A percentile compares a stretch with the other conserved stretches of the same genome.
phyloP scores from a whole-genome alignment of 2,113 vertebrate genomes.

The Etheostoma cragini region DNA sequence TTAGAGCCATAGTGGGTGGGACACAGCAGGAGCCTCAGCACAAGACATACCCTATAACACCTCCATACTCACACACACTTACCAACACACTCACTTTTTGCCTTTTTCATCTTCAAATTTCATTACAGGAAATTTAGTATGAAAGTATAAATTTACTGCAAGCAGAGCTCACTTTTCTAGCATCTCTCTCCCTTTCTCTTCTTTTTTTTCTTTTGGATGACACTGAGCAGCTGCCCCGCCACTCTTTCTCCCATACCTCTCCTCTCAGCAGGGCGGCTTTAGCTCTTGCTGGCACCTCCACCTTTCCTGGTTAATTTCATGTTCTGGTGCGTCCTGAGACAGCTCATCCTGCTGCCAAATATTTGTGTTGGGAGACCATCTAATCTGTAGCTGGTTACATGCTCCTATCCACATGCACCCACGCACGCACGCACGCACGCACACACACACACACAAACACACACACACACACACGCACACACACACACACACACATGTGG shows the following conservation, averaged over 20 bases:
- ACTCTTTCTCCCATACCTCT: conserved; percentile 26
- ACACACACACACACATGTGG: conserved; percentile 1
- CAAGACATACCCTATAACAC: conserved; percentile 67
- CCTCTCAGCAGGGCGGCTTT: conserved; percentile 48
- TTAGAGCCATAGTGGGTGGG: conserved; percentile 87
- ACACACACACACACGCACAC: conserved; percentile 26
- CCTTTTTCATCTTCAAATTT: conserved; percentile 46
- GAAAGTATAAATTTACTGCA: conserved; percentile 51
- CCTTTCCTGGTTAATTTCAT: conserved; percentile 84
- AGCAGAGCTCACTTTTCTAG: conserved; percentile 21
- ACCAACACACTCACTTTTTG: conserved; percentile 23
- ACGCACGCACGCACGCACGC: conserved; percentile 24
- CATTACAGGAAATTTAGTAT: conserved; percentile 40
- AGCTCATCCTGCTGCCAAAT: conserved; percentile 83
- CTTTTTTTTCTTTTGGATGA: not conserved
- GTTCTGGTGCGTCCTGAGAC: conserved; percentile 82
- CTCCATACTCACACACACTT: conserved; percentile 31
- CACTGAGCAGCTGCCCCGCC: not conserved
- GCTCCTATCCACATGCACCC: conserved; percentile 32
- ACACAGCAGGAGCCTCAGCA: conserved; percentile 61
- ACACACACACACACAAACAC: conserved; percentile 21
- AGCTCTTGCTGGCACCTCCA: conserved; percentile 58
- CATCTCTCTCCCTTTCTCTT: not conserved
- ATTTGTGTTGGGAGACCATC: conserved; percentile 80
- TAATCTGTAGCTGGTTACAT: conserved; percentile 74